Percentiles rank a stretch among this genome's conserved stretches.
Evolutionary conservation across 2,113 vertebrate genomes (phyloP).

Genomic region (Alectura lathami): DNA sequence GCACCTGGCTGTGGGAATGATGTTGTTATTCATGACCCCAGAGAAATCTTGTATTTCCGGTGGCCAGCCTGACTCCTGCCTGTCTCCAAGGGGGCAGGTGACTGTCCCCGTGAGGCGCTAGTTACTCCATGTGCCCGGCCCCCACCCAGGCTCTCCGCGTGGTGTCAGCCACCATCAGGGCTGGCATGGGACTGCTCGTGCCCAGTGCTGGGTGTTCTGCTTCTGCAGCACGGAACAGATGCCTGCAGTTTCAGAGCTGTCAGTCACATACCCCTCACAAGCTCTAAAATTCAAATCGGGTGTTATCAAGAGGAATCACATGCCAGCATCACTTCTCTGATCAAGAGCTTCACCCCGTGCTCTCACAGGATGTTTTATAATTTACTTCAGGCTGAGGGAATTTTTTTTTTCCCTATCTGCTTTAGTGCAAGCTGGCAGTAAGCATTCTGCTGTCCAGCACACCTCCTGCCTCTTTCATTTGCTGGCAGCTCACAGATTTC

Average conservation of each 20-base stretch:
- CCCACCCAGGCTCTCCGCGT: neutral
- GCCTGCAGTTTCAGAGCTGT: neutral
- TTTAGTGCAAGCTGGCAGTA: neutral
- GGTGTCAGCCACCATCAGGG: neutral
- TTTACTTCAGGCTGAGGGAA: constrained; percentile 48
- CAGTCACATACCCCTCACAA: constrained; percentile 18
- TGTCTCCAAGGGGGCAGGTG: neutral
- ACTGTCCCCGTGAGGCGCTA: neutral
- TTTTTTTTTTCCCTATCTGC: neutral
- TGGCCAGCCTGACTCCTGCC: neutral
- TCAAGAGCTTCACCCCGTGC: constrained; percentile 53
- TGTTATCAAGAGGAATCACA: constrained; percentile 41
- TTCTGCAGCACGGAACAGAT: neutral
- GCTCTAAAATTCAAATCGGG: constrained; percentile 43
- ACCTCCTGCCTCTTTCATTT: neutral
- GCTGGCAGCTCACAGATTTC: neutral
- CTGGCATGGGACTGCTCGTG: fast-evolving
- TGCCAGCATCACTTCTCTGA: neutral
- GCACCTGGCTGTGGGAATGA: neutral
- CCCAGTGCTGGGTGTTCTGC: neutral
- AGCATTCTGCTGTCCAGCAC: fast-evolving
- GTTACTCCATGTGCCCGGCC: fast-evolving
- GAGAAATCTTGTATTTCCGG: neutral
- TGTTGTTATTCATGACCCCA: neutral
- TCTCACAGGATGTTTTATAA: constrained; percentile 37